A percentile compares a stretch with the other conserved stretches of the same genome.
Conservation (phyloP, 2,888 invertebrate species). For the Pristionchus japonicus region DNA sequence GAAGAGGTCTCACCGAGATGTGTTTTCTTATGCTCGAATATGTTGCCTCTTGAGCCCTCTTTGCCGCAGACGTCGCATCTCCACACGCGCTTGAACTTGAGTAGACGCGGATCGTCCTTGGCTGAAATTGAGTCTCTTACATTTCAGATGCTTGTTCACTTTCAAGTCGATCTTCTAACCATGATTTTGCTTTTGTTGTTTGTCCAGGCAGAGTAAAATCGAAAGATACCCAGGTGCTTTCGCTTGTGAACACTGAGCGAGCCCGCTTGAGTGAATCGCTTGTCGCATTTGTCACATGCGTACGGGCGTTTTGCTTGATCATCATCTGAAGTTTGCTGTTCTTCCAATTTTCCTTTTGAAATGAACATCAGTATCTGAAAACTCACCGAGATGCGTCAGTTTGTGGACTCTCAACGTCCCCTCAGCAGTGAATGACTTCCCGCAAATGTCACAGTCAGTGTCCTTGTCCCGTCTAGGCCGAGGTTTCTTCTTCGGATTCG, state of each 20-base stretch:
- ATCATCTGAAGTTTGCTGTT: neutral
- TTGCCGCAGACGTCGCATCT: neutral
- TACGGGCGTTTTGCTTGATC: neutral
- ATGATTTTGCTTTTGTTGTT: too few relatives aligned
- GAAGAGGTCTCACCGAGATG: neutral
- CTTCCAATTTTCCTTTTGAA: too few relatives aligned
- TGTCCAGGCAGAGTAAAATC: too few relatives aligned
- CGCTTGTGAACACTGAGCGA: neutral
- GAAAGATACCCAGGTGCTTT: neutral
- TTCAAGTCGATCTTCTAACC: too few relatives aligned
- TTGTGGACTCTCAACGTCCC: neutral
- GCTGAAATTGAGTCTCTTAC: too few relatives aligned
- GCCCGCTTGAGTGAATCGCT: neutral
- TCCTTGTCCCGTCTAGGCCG: neutral
- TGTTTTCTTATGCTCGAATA: neutral
- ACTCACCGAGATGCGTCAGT: neutral
- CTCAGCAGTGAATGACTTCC: neutral
- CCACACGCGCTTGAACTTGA: neutral
- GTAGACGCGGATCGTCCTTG: neutral
- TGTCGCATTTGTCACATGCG: neutral
- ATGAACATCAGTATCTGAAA: neutral
- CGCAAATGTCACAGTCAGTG: neutral
- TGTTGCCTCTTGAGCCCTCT: neutral
- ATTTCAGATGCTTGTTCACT: too few relatives aligned
- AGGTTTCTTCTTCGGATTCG: neutral